phyloP scores from a whole-genome alignment of 1,140 invertebrate genomes.

The Oryzaephilus surinamensis region DNA sequence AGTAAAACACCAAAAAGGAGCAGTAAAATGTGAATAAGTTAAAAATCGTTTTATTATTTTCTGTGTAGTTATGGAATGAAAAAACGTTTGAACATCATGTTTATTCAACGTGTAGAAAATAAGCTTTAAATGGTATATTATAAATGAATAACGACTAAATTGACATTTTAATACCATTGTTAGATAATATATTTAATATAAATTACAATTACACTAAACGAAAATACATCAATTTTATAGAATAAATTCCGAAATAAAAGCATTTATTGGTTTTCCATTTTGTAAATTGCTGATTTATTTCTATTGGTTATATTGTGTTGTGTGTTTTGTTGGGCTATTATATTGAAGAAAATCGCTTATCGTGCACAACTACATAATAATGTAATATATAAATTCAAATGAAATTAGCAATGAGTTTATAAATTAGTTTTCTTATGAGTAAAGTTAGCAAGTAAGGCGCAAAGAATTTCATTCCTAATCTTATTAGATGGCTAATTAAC shows the following conservation, averaged over 20 bases:
- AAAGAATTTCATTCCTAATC: slow-evolving; percentile 23
- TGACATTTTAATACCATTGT: slow-evolving; percentile 7
- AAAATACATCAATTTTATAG: no score
- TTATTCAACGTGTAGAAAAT: slow-evolving; percentile 1
- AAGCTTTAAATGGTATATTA: neutral
- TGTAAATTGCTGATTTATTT: slow-evolving; percentile 18
- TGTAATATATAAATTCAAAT: slow-evolving; percentile 22
- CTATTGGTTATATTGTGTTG: no score
- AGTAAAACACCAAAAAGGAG: no score
- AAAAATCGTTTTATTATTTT: no score
- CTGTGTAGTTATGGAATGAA: no score
- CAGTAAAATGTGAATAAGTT: no score
- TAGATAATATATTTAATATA: no score
- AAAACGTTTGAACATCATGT: no score
- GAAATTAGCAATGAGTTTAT: slow-evolving; percentile 22
- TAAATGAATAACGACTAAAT: slow-evolving; percentile 1
- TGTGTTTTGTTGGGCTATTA: no score
- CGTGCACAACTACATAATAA: no score
- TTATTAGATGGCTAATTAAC: slow-evolving; percentile 24
- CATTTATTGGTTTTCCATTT: slow-evolving; percentile 15
- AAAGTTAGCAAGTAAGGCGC: slow-evolving; percentile 17
- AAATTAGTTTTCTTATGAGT: slow-evolving; percentile 22
- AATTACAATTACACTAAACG: no score
- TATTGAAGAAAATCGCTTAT: slow-evolving; percentile 18
- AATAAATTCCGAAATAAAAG: slow-evolving; percentile 12